phyloP scores from a whole-genome alignment of 2,113 vertebrate species.

The Colistium nudipinnis region DNA sequence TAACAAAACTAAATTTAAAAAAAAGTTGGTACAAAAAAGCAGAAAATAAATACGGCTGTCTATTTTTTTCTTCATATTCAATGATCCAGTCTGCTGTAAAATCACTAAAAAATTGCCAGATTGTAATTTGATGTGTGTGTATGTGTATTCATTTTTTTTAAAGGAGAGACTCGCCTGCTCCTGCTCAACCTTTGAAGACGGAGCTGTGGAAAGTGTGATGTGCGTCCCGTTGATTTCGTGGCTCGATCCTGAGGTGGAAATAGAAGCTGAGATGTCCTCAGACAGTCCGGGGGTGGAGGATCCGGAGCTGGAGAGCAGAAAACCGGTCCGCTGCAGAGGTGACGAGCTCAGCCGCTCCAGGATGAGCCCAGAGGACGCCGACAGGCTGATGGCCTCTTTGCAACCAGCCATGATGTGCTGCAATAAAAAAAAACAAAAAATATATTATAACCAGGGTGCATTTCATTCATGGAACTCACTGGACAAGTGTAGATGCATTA shows the following conservation, averaged over 20 bases:
- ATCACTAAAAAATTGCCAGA: background rate
- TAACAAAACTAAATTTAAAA: background rate
- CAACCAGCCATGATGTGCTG: slow-evolving; percentile 77
- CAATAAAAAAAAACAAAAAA: background rate
- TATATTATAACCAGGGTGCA: background rate
- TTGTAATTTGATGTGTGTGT: background rate
- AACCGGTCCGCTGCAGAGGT: slow-evolving; percentile 40
- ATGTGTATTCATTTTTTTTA: too few species aligned
- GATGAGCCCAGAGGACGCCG: slow-evolving; percentile 61
- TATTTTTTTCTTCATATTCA: too few species aligned
- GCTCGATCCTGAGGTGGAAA: slow-evolving; percentile 63
- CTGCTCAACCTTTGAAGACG: slow-evolving; percentile 1
- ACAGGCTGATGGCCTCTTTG: slow-evolving; percentile 68
- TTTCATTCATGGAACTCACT: background rate
- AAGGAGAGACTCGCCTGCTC: slow-evolving; percentile 42
- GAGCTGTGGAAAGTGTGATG: background rate
- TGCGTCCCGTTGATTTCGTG: slow-evolving; percentile 11
- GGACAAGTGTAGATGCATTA: background rate
- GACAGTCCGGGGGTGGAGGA: slow-evolving; percentile 54
- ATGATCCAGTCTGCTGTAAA: too few species aligned
- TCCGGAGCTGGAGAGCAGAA: slow-evolving; percentile 46
- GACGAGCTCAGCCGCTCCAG: slow-evolving; percentile 63
- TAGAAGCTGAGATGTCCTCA: slow-evolving; percentile 46
- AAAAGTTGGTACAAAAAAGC: too few species aligned
- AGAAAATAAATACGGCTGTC: too few species aligned